Evolutionary conservation across 2,113 vertebrate species (phyloP).

Genomic region (Oncorhynchus nerka): DNA sequence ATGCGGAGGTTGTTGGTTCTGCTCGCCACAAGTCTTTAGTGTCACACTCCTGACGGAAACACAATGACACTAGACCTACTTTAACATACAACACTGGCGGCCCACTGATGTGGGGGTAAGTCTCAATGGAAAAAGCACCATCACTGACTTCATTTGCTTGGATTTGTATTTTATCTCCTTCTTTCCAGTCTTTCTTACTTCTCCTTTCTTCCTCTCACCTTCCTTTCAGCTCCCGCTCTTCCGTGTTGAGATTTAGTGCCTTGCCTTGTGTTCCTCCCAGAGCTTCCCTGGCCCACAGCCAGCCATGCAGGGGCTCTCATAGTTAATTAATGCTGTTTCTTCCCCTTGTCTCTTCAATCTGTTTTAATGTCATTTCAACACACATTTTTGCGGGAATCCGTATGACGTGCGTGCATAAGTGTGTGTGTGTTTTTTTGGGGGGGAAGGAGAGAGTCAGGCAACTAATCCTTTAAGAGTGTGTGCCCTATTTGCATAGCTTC

Average conservation of each 20-base stretch:
- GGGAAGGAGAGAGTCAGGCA: background rate
- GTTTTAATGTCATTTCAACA: slow-evolving; percentile 16
- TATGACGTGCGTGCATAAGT: background rate
- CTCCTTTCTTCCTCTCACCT: background rate
- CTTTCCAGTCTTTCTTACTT: slow-evolving; percentile 4
- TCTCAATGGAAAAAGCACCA: too few relatives aligned
- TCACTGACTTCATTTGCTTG: too few relatives aligned
- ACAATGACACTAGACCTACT: too few relatives aligned
- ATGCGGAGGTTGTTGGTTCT: too few relatives aligned
- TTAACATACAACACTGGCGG: too few relatives aligned
- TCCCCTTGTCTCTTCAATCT: slow-evolving; percentile 12
- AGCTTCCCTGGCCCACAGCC: slow-evolving; percentile 12
- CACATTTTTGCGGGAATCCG: background rate
- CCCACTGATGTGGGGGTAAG: too few relatives aligned
- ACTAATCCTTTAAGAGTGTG: background rate
- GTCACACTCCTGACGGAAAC: too few relatives aligned
- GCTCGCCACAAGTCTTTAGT: too few relatives aligned
- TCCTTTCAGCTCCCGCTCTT: background rate
- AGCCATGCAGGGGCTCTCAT: slow-evolving; percentile 2
- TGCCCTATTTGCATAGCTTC: background rate
- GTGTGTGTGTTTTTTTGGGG: background rate
- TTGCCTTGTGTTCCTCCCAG: background rate
- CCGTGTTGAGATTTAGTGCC: slow-evolving; percentile 18
- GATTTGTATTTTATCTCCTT: background rate
- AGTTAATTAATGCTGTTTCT: slow-evolving; percentile 37